phyloP scores from a whole-genome alignment of 1,140 invertebrate species.

The Drosophila micromelanica region DNA sequence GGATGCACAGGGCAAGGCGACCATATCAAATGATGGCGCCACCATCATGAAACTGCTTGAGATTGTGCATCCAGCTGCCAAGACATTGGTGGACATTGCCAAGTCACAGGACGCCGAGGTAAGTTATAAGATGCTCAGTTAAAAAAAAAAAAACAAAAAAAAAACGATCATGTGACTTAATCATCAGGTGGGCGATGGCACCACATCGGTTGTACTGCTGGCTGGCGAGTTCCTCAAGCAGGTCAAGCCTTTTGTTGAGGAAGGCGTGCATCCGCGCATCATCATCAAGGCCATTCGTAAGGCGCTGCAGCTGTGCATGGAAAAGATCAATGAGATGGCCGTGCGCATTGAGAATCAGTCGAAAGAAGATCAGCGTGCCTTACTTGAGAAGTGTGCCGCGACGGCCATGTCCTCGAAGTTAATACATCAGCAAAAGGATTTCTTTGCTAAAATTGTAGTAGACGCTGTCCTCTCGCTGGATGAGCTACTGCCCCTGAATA shows the following conservation, averaged over 20 bases:
- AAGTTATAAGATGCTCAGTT: slow-evolving; percentile 55
- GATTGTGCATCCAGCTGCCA: slow-evolving; percentile 98
- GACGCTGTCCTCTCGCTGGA: slow-evolving; percentile 98
- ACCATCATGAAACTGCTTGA: slow-evolving; percentile 99
- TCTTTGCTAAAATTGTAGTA: slow-evolving; percentile 98
- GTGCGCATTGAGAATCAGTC: slow-evolving; percentile 90
- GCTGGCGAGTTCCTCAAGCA: slow-evolving; percentile 98
- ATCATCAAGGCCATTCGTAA: slow-evolving; percentile 95
- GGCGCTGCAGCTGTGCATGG: slow-evolving; percentile 91
- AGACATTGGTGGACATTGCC: slow-evolving; percentile 99
- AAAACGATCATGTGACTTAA: slow-evolving; percentile 12
- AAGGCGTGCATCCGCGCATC: slow-evolving; percentile 97
- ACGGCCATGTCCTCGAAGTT: slow-evolving; percentile 99
- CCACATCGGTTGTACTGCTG: slow-evolving; percentile 97
- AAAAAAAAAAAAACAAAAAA: too few species aligned
- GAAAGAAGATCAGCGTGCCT: slow-evolving; percentile 86
- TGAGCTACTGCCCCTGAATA: slow-evolving; percentile 97
- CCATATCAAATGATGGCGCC: slow-evolving; percentile 99
- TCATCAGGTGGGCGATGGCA: slow-evolving; percentile 97
- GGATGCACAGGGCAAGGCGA: slow-evolving; percentile 93
- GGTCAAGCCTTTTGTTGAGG: slow-evolving; percentile 97
- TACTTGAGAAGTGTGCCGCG: slow-evolving; percentile 97
- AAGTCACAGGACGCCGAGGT: slow-evolving; percentile 99
- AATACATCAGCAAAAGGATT: slow-evolving; percentile 97
- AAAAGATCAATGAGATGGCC: slow-evolving; percentile 94